phyloP scores from a whole-genome alignment of 2,888 invertebrate genomes.

The Monochamus alternatus region DNA sequence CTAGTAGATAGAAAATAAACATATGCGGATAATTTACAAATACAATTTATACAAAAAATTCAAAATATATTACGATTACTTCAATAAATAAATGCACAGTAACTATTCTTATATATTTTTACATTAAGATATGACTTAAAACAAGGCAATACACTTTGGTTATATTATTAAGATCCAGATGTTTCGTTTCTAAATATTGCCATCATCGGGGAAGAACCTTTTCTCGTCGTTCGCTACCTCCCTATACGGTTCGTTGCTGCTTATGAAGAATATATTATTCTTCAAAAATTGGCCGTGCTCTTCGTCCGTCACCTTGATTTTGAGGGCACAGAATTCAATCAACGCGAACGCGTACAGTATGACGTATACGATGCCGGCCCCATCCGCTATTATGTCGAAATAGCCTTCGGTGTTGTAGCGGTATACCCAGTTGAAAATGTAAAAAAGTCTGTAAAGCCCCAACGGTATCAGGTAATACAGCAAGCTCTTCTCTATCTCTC shows the following conservation, averaged over 20 bases:
- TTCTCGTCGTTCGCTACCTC: neutral
- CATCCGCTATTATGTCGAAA: slow-evolving; percentile 6
- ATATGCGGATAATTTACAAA: no score
- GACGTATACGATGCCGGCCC: slow-evolving; percentile 16
- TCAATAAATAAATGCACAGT: no score
- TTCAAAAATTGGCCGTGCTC: neutral
- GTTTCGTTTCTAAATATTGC: neutral
- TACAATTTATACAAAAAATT: no score
- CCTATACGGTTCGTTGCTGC: neutral
- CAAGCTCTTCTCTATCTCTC: slow-evolving; percentile 20
- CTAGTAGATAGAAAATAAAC: no score
- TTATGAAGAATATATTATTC: neutral
- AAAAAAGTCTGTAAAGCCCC: slow-evolving; percentile 36
- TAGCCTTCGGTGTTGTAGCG: slow-evolving; percentile 13
- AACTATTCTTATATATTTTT: no score
- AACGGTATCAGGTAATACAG: slow-evolving; percentile 28
- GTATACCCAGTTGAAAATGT: slow-evolving; percentile 38
- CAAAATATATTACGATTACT: no score
- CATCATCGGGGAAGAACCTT: neutral
- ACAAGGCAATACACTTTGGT: no score
- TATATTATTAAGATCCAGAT: no score
- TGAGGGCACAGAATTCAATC: neutral
- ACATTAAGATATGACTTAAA: no score
- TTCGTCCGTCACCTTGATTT: neutral
- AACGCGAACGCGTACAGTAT: neutral